These are phyloP conservation scores for Sceloporus undulatus DNA, from an alignment of 2,113 vertebrate species.

Conservation along the genomic window DNA sequence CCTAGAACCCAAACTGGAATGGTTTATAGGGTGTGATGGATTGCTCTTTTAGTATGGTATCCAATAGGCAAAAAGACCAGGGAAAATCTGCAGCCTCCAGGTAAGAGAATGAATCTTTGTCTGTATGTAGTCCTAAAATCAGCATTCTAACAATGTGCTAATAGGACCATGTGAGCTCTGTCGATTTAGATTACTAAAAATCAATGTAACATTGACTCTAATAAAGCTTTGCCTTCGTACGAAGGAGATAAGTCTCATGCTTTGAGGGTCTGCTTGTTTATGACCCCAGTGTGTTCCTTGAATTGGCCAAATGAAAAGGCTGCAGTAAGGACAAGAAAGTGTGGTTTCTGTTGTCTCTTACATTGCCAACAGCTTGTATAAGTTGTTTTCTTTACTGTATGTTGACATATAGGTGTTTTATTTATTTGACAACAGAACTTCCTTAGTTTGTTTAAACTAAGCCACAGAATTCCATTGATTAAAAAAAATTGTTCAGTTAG, in stretches of 20 bases:
- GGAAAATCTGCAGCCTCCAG: neutral
- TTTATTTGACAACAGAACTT: neutral
- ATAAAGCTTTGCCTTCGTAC: neutral
- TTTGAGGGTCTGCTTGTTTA: neutral
- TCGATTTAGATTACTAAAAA: neutral
- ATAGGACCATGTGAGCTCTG: neutral
- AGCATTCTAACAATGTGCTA: neutral
- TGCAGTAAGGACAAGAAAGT: neutral
- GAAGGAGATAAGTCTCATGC: neutral
- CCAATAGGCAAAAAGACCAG: neutral
- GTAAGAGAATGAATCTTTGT: neutral
- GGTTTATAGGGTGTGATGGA: neutral
- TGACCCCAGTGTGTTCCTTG: neutral
- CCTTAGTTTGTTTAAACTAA: neutral
- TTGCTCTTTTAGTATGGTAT: neutral
- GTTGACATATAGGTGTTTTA: neutral
- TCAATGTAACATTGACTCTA: neutral
- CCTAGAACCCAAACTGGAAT: neutral
- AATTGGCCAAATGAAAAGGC: neutral
- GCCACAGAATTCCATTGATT: neutral
- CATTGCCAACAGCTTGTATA: neutral
- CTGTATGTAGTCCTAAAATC: neutral
- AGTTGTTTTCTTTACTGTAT: neutral
- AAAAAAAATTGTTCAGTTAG: neutral
- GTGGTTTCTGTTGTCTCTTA: neutral